Percentiles rank a stretch among this genome's conserved stretches.
Conservation (phyloP, 23 tunicate genomes). For the Corella eumyota region DNA sequence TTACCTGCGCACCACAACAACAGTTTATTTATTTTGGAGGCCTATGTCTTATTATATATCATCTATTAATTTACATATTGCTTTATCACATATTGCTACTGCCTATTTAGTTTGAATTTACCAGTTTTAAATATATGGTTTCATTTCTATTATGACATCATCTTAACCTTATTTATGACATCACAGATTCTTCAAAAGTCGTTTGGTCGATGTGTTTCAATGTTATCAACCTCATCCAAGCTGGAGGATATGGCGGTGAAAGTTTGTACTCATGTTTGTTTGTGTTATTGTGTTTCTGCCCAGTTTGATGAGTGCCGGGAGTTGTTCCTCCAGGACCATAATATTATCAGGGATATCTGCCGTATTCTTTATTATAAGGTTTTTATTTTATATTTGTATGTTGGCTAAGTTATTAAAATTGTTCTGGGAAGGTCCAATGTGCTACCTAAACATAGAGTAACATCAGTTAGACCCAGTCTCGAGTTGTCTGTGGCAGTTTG, state of each 20-base stretch:
- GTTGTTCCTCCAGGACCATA: constrained; percentile 56
- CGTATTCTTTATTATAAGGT: constrained; percentile 70
- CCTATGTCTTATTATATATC: too few relatives aligned
- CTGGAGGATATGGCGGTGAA: constrained; percentile 59
- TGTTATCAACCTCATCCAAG: constrained; percentile 42
- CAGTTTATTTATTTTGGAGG: too few relatives aligned
- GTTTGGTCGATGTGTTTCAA: constrained; percentile 64
- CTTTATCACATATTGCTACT: too few relatives aligned
- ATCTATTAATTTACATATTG: too few relatives aligned
- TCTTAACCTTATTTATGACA: too few relatives aligned
- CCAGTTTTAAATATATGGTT: too few relatives aligned
- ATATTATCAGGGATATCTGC: constrained; percentile 61
- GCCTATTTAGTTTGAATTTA: too few relatives aligned
- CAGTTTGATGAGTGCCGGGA: constrained; percentile 91
- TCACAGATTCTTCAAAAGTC: constrained; percentile 68
- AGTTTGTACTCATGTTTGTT: constrained; percentile 57
- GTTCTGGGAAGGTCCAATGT: too few relatives aligned
- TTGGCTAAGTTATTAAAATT: not conserved
- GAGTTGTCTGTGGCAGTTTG: too few relatives aligned
- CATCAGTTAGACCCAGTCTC: too few relatives aligned
- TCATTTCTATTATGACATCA: too few relatives aligned
- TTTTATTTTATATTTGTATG: not conserved
- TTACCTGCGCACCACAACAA: not conserved
- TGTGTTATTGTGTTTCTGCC: constrained; percentile 83
- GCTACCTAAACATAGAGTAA: too few relatives aligned